Evolutionary conservation across 2,113 vertebrate genomes (phyloP).

Genomic region (Aspidoscelis tigris): DNA sequence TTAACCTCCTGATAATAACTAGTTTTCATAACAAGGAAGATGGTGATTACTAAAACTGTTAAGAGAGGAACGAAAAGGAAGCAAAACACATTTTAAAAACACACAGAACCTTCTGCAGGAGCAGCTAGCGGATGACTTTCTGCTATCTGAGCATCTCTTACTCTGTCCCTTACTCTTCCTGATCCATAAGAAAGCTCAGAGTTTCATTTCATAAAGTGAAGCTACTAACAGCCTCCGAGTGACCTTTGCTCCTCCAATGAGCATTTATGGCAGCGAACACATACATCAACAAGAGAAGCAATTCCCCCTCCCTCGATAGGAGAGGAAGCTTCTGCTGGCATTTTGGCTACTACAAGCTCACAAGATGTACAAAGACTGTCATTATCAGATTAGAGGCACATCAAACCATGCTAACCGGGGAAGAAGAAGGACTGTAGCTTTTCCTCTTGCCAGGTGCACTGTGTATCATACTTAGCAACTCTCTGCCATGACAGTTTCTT

Average conservation of each 20-base stretch:
- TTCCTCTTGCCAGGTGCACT: constrained; percentile 62
- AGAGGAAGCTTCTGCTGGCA: constrained; percentile 63
- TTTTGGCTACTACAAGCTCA: constrained; percentile 72
- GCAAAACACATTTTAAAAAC: no score
- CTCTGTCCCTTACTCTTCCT: constrained; percentile 1
- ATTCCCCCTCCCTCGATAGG: constrained; percentile 56
- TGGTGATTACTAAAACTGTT: neutral
- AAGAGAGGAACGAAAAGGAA: neutral
- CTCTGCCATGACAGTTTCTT: constrained; percentile 40
- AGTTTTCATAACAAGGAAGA: no score
- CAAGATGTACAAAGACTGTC: constrained; percentile 63
- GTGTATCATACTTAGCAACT: constrained; percentile 52
- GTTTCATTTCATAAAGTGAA: constrained; percentile 72
- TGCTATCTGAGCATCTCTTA: constrained; percentile 23
- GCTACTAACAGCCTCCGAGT: constrained; percentile 64
- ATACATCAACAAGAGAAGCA: constrained; percentile 64
- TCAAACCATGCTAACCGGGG: constrained; percentile 64
- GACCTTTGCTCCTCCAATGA: constrained; percentile 69
- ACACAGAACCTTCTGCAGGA: neutral
- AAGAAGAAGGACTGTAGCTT: constrained; percentile 69
- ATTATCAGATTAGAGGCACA: constrained; percentile 75
- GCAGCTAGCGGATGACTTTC: neutral
- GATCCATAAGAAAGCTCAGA: neutral
- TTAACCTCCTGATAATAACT: no score
- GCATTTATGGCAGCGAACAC: constrained; percentile 68